A percentile compares a stretch with the other conserved stretches of the same genome.
Conservation (phyloP, 1,140 invertebrate species). For the Drosophila simulans region DNA sequence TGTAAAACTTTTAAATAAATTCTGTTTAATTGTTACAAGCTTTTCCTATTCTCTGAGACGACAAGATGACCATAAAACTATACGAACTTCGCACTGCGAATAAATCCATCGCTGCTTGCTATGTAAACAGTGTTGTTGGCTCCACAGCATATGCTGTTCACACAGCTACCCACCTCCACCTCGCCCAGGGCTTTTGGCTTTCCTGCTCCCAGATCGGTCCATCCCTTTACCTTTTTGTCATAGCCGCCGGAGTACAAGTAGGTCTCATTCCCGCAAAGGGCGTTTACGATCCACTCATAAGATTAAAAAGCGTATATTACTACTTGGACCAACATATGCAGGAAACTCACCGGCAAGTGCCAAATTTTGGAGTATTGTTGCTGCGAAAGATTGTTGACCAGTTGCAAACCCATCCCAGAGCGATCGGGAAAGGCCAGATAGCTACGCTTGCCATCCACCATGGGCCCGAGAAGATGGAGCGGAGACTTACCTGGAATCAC, state of each 20-base stretch:
- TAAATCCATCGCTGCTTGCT: conserved; percentile 65
- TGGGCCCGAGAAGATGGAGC: conserved; percentile 62
- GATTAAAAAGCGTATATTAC: background rate
- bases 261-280: conserved; percentile 67
- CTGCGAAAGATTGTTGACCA: conserved; percentile 64
- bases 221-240: conserved; percentile 79
- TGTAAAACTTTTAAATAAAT: conserved; percentile 28
- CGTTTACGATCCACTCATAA: conserved; percentile 72
- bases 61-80: conserved; percentile 11
- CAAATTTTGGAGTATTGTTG: conserved; percentile 61
- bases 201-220: conserved; percentile 58
- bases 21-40: background rate
- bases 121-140: conserved; percentile 67
- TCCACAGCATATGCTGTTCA: conserved; percentile 73
- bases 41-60: conserved; percentile 1
- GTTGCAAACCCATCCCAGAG: conserved; percentile 72
- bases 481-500: conserved; percentile 76
- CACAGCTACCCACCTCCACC: conserved; percentile 67
- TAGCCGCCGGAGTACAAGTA: conserved; percentile 75
- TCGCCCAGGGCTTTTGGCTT: conserved; percentile 62
- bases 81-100: conserved; percentile 69
- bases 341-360: conserved; percentile 56
- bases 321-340: background rate
- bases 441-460: conserved; percentile 50
- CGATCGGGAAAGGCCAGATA: conserved; percentile 77